Percentiles rank a stretch among this genome's conserved stretches.
phyloP scores from a whole-genome alignment of 2,113 vertebrate species.

The Petromus typicus region DNA sequence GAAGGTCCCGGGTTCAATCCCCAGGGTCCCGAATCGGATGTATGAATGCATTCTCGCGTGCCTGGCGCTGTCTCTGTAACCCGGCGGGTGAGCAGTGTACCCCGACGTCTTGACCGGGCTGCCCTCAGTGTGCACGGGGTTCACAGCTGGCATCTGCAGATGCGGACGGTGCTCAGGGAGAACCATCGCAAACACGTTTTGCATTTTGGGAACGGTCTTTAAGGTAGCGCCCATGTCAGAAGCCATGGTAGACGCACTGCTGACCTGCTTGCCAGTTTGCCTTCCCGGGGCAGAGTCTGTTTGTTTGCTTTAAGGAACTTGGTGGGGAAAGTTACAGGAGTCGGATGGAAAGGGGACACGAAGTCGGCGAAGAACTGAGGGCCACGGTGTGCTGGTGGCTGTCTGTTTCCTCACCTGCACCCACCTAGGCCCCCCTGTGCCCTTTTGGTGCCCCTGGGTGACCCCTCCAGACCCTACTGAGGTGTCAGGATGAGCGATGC shows the following conservation, averaged over 20 bases:
- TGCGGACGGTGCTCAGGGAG: too few species aligned
- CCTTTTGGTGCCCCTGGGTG: accelerated
- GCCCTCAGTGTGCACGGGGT: not conserved
- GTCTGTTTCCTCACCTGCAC: too few species aligned
- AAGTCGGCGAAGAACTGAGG: not conserved
- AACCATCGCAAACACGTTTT: not conserved
- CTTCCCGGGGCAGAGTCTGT: not conserved
- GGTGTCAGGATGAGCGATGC: not conserved
- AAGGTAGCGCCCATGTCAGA: not conserved
- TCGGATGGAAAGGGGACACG: not conserved
- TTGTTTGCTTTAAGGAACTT: not conserved
- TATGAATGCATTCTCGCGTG: too few species aligned
- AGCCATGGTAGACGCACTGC: not conserved
- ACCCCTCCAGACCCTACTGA: not conserved
- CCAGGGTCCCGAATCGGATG: too few species aligned
- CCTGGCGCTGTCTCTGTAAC: accelerated
- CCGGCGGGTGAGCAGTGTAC: not conserved
- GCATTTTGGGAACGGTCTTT: not conserved
- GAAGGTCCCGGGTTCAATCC: not conserved
- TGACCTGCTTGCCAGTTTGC: not conserved
- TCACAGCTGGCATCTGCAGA: not conserved
- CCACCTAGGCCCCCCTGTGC: not conserved
- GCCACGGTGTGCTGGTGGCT: accelerated
- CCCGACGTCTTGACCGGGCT: not conserved
- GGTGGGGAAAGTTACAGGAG: not conserved